phyloP scores from a whole-genome alignment of 2,888 invertebrate species.

The Odontocerum albicorne region DNA sequence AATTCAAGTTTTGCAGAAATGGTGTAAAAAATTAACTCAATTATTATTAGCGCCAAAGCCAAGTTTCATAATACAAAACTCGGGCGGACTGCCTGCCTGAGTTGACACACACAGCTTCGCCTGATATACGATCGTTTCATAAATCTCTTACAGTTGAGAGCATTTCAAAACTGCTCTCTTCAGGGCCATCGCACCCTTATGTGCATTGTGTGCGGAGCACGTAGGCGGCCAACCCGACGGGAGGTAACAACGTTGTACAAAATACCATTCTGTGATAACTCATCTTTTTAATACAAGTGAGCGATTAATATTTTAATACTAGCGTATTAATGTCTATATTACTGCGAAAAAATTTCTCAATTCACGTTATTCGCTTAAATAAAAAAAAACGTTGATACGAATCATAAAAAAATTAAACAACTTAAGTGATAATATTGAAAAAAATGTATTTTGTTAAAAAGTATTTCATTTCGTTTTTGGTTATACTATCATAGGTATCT shows the following conservation, averaged over 20 bases:
- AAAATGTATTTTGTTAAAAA: neutral
- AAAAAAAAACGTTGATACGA: neutral
- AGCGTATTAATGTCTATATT: no score
- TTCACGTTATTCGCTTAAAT: no score
- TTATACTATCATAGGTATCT: no score
- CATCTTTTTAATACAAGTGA: no score
- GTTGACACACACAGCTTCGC: slow-evolving; percentile 29
- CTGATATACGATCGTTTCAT: slow-evolving; percentile 31
- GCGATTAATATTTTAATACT: no score
- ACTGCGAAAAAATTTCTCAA: no score
- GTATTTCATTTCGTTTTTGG: neutral
- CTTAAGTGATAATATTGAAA: neutral
- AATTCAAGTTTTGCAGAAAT: slow-evolving; percentile 2
- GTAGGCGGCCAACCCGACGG: no score
- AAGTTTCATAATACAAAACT: slow-evolving; percentile 16
- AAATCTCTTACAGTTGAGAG: slow-evolving; percentile 34
- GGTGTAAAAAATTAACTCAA: slow-evolving; percentile 21
- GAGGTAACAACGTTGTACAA: no score
- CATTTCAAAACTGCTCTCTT: slow-evolving; percentile 26
- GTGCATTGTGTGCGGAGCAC: neutral
- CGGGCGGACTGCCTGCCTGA: slow-evolving; percentile 18
- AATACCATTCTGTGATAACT: no score
- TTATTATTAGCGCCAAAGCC: slow-evolving; percentile 28
- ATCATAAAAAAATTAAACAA: neutral
- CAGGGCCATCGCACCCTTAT: neutral